Base-by-base conservation (phyloP, 1,140 invertebrate genomes). In the Anastrepha ludens region DNA sequence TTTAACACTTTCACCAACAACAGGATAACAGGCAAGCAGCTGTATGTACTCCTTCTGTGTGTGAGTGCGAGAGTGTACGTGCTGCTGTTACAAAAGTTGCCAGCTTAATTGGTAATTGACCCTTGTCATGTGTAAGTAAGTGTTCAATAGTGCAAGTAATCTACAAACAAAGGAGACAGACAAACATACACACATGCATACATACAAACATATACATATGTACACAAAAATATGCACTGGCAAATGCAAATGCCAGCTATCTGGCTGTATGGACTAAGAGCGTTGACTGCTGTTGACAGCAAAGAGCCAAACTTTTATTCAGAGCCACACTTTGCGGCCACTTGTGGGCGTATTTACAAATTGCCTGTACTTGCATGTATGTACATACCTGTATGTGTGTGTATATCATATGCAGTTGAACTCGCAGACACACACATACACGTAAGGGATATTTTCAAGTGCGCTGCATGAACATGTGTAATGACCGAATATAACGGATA, bases 51-150 rank as follows among this genome's bases (percentile, higher is more conserved):
- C 5, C 70, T 74, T 6, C 15, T 74, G 39, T n/a, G 17, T 74
- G n/a, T 50, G 17, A 47, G 4, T n/a, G 44, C 47, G 3, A 13
- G 2, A 20, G 41, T 78, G 17, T 81, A 20, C n/a, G 13, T 62
- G 60, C 60, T 62, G 15, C 29, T 29, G 74, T 13, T 58, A 81
- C 74, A 81, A 81, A 50, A 81, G 47, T 81, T 55, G 1, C 74
- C 44, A 20, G 44, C 7, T 58, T 55, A 81, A 58, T 81, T 81
- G 74, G 47, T 55, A 74, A 74, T 74, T 74, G 47, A 55, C 74
- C 47, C 74, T 81, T 55, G 2, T 81, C 74, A 81, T 1, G n/a
- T 9, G 11, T 58, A 47, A 74, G 41, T 5, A 44, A 2, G 67
- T n/a, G 3, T 47, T 74, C 44, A 74, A 44, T 74, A 74, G 41